Conservation (phyloP, 1,140 invertebrate genomes). For the Anastrepha ludens region DNA sequence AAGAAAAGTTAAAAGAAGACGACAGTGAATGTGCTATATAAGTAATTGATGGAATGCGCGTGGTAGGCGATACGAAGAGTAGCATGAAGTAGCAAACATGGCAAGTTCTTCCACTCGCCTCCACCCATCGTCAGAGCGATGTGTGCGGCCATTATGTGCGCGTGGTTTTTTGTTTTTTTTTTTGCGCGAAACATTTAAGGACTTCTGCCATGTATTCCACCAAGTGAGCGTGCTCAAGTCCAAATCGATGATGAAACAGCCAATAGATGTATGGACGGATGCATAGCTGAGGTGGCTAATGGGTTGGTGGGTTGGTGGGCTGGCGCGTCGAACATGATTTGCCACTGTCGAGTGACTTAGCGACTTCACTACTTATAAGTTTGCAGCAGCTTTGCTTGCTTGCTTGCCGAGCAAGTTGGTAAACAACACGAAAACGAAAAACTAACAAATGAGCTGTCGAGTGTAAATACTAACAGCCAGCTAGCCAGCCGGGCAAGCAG, state of each 20-base stretch:
- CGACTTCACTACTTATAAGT: conserved; percentile 38
- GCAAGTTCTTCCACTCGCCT: neutral
- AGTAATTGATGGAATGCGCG: neutral
- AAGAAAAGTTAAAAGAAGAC: conserved; percentile 15
- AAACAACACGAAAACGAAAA: conserved; percentile 3
- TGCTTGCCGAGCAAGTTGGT: neutral
- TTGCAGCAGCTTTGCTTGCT: neutral
- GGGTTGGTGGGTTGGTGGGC: neutral
- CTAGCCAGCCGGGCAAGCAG: neutral
- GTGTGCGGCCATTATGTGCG: neutral
- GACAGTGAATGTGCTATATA: neutral
- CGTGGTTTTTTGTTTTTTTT: neutral
- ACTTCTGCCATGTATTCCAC: neutral
- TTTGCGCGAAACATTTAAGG: neutral
- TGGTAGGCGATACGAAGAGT: neutral
- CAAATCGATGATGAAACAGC: neutral
- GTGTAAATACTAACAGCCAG: conserved; percentile 10
- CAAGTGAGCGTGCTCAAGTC: neutral
- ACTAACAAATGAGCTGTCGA: conserved; percentile 39
- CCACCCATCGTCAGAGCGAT: neutral
- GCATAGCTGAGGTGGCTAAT: neutral
- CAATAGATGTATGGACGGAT: neutral
- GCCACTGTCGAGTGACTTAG: conserved; percentile 35
- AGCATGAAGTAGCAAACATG: neutral
- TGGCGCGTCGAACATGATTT: conserved; percentile 12